phyloP scores from a whole-genome alignment of 1,140 invertebrate species.

The Paraescarpia echinospica region DNA sequence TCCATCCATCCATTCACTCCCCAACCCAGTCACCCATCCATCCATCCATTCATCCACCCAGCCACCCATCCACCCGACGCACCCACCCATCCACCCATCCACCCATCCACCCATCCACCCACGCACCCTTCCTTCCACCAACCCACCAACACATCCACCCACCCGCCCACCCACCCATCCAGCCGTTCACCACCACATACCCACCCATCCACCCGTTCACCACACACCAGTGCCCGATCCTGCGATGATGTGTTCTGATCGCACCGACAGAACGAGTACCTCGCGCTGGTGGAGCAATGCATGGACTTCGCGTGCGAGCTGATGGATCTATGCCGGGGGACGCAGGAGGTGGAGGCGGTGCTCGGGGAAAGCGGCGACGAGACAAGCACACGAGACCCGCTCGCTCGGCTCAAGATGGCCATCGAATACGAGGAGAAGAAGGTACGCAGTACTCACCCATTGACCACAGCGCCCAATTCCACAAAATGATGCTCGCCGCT shows the following conservation, averaged over 20 bases:
- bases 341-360: slow-evolving; percentile 32
- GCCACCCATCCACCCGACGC: no score
- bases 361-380: slow-evolving; percentile 26
- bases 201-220: no score
- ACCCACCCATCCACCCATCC: no score
- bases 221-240: no score
- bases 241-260: neutral
- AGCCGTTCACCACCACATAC: no score
- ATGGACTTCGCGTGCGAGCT: slow-evolving; percentile 38
- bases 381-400: slow-evolving; percentile 41
- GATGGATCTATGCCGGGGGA: slow-evolving; percentile 34
- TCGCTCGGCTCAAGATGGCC: slow-evolving; percentile 36
- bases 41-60: no score
- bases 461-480: neutral
- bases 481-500: neutral
- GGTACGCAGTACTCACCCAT: slow-evolving; percentile 60
- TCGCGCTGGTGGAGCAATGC: slow-evolving; percentile 34
- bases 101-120: no score
- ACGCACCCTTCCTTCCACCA: no score
- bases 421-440: slow-evolving; percentile 42
- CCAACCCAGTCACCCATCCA: no score
- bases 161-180: no score
- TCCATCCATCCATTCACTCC: no score
- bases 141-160: no score
- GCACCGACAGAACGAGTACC: slow-evolving; percentile 27